phyloP scores from a whole-genome alignment of 2,797 vertebrate genomes.

The Gorsachius magnificus region DNA sequence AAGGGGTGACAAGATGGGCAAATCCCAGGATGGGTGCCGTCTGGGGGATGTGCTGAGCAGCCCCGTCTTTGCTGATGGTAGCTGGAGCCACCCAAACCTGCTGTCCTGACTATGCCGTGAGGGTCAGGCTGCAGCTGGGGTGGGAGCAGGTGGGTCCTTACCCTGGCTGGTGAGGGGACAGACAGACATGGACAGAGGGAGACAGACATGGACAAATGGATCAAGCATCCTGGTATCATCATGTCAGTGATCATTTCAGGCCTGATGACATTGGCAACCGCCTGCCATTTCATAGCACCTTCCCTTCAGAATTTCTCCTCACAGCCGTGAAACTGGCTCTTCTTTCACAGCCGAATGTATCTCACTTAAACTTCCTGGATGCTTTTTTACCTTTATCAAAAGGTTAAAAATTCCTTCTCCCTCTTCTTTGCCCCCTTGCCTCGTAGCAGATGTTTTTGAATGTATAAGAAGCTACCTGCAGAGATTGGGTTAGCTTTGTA shows the following conservation, averaged over 20 bases:
- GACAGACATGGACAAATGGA: background rate
- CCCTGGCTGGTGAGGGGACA: background rate
- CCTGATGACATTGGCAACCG: rapidly evolving
- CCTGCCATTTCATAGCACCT: background rate
- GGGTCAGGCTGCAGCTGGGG: rapidly evolving
- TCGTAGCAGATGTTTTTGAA: background rate
- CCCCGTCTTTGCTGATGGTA: background rate
- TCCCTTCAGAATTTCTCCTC: background rate
- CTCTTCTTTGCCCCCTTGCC: background rate
- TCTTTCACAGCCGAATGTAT: background rate
- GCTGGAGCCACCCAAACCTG: background rate
- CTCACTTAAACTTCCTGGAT: background rate
- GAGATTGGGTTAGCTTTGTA: background rate
- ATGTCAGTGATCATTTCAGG: background rate
- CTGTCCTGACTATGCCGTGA: background rate
- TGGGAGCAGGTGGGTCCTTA: background rate
- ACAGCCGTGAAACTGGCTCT: background rate
- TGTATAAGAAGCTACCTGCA: background rate
- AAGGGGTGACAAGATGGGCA: background rate
- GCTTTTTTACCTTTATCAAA: background rate
- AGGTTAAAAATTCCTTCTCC: background rate
- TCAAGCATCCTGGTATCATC: background rate
- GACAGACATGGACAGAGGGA: background rate
- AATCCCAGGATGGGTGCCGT: background rate
- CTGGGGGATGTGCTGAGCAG: background rate